A percentile compares a stretch with the other conserved stretches of the same genome.
Evolutionary conservation across 1,140 invertebrate species (phyloP).

Genomic region (Drosophila arizonae): DNA sequence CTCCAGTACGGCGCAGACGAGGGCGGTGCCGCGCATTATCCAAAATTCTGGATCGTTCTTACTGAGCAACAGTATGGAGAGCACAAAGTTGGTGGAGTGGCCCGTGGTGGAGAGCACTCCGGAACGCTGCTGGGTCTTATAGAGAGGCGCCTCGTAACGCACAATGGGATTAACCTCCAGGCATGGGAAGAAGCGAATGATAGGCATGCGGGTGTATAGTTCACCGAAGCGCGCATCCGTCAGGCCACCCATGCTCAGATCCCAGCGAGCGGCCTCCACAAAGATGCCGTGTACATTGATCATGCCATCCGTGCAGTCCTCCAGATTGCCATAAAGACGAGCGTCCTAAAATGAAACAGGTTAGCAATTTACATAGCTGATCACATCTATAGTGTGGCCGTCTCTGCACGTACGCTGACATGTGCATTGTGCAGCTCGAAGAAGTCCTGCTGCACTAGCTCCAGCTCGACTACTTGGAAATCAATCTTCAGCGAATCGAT

Average conservation of each 20-base stretch:
- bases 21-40: conserved; percentile 93
- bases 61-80: conserved; percentile 89
- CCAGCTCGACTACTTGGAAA: conserved; percentile 85
- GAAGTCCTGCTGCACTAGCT: conserved; percentile 88
- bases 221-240: conserved; percentile 89
- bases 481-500: conserved; percentile 93
- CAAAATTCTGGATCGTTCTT: conserved; percentile 87
- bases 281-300: conserved; percentile 93
- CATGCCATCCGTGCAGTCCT: conserved; percentile 87
- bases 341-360: conserved; percentile 43
- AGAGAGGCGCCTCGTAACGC: conserved; percentile 90
- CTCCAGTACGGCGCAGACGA: conserved; percentile 90
- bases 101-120: conserved; percentile 93
- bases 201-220: conserved; percentile 90
- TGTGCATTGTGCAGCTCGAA: conserved; percentile 83
- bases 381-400: not conserved
- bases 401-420: conserved; percentile 44
- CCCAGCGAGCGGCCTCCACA: conserved; percentile 93
- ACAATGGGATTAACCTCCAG: conserved; percentile 39
- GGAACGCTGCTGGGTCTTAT: conserved; percentile 93
- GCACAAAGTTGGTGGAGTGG: conserved; percentile 94
- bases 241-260: conserved; percentile 86
- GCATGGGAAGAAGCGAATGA: conserved; percentile 88
- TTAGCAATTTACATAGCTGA: not conserved
- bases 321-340: conserved; percentile 84